Conservation (phyloP, 2,888 invertebrate genomes). For the Pyralis farinalis region DNA sequence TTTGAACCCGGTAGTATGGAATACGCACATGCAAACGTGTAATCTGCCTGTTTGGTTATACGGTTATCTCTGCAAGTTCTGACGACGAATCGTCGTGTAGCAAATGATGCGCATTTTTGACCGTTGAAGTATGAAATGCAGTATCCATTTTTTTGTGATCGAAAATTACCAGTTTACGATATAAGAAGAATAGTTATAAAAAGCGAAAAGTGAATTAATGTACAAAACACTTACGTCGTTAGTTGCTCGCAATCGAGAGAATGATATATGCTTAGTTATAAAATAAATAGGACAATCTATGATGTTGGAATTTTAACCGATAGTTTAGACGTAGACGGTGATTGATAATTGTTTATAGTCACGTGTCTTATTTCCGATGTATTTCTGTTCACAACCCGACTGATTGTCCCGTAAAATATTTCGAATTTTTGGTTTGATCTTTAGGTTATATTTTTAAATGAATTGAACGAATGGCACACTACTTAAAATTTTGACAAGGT, state of each 20-base stretch:
- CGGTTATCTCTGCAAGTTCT: too few relatives aligned
- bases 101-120: too few relatives aligned
- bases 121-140: too few relatives aligned
- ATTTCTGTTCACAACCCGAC: slow-evolving; percentile 35
- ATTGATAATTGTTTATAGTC: slow-evolving; percentile 30
- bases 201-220: slow-evolving; percentile 28
- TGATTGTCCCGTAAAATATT: slow-evolving; percentile 30
- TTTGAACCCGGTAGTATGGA: too few relatives aligned
- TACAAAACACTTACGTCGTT: slow-evolving; percentile 47
- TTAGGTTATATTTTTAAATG: slow-evolving; percentile 25
- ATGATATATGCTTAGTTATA: slow-evolving; percentile 50
- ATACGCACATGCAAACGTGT: too few relatives aligned
- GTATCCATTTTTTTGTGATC: too few relatives aligned
- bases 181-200: slow-evolving; percentile 1
- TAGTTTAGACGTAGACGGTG: slow-evolving; percentile 34
- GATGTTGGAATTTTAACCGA: slow-evolving; percentile 46
- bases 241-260: slow-evolving; percentile 48
- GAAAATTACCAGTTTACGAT: too few relatives aligned
- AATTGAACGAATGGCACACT: slow-evolving; percentile 33
- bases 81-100: too few relatives aligned
- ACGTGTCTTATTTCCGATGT: slow-evolving; percentile 27
- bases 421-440: slow-evolving; percentile 18
- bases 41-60: too few relatives aligned
- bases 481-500: slow-evolving; percentile 39
- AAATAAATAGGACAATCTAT: slow-evolving; percentile 52